phyloP scores from a whole-genome alignment of 2,797 vertebrate genomes.

The Rhinophrynus dorsalis region DNA sequence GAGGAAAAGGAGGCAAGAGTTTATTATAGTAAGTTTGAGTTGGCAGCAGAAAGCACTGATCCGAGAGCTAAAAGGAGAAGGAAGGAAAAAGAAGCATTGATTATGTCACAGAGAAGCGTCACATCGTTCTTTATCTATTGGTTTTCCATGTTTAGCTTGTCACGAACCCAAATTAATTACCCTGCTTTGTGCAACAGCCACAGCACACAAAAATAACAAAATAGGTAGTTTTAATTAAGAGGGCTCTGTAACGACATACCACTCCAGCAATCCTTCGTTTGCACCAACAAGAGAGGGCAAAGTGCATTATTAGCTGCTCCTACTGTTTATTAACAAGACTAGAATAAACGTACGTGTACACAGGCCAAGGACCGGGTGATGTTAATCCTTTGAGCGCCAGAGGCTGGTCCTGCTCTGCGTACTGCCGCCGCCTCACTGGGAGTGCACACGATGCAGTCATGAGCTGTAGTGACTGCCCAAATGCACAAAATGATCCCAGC shows the following conservation, averaged over 20 bases:
- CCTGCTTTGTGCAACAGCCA: neutral
- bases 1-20: constrained; percentile 40
- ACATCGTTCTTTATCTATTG: constrained; percentile 27
- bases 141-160: constrained; percentile 12
- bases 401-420: no score
- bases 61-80: constrained; percentile 41
- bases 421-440: no score
- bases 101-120: constrained; percentile 38
- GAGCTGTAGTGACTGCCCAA: no score
- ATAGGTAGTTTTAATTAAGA: constrained; percentile 4
- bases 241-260: neutral
- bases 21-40: constrained; percentile 50
- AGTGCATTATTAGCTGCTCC: neutral
- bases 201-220: neutral
- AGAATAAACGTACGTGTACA: no score
- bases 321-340: neutral
- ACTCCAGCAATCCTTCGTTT: neutral
- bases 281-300: neutral
- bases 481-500: no score
- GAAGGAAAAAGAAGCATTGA: constrained; percentile 52
- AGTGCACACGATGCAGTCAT: no score
- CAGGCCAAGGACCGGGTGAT: no score
- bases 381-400: no score
- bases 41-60: constrained; percentile 32
- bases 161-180: constrained; percentile 28